Conservation (phyloP, 2,797 vertebrate genomes). For the Loriculus beryllinus region DNA sequence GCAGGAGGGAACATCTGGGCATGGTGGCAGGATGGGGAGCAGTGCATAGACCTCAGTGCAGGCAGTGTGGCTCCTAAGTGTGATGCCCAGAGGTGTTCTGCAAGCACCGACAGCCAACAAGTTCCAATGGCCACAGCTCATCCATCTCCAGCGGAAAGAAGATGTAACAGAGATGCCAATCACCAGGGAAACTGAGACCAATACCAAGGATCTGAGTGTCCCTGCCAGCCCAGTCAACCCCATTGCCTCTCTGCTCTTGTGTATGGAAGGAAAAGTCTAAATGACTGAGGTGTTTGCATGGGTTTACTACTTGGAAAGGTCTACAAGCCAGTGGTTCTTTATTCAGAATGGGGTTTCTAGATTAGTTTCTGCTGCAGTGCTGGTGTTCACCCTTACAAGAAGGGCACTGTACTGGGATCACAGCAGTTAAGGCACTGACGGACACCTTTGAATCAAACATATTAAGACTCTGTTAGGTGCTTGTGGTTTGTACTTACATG, state of each 20-base stretch:
- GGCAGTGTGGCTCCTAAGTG: neutral
- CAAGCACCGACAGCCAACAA: no score
- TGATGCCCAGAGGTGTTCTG: accelerated
- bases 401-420: neutral
- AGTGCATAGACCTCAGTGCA: neutral
- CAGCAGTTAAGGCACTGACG: accelerated
- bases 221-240: neutral
- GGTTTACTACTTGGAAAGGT: neutral
- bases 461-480: neutral
- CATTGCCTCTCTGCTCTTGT: neutral
- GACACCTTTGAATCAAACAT: neutral
- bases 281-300: neutral
- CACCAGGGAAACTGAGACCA: neutral
- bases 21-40: neutral
- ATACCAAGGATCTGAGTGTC: neutral
- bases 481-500: neutral
- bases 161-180: neutral
- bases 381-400: neutral
- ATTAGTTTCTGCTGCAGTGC: neutral
- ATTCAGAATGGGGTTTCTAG: neutral
- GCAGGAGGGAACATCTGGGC: neutral
- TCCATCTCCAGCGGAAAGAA: neutral
- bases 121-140: accelerated
- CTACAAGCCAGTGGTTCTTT: neutral
- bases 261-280: neutral